Evolutionary conservation across 2,797 vertebrate genomes (phyloP).

Genomic region (Phrynocephalus guinanensis): DNA sequence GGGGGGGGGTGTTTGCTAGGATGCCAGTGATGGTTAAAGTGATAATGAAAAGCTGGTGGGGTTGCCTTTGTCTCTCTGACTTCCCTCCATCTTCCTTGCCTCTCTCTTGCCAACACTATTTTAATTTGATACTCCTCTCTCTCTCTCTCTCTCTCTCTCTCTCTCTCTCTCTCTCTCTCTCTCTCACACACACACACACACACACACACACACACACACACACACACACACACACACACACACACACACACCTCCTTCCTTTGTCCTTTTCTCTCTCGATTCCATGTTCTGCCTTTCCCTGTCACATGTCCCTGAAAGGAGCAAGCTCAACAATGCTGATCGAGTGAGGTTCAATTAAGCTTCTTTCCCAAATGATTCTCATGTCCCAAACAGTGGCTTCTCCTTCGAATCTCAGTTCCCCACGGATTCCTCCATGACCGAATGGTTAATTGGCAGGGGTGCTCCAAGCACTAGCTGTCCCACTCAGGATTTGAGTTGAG

Average conservation of each 20-base stretch:
- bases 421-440: background rate
- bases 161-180: too few species aligned
- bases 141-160: background rate
- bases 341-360: background rate
- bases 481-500: background rate
- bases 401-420: background rate
- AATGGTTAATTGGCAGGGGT: background rate
- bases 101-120: background rate
- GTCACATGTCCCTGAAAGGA: too few species aligned
- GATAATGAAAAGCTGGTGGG: too few species aligned
- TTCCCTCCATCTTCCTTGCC: background rate
- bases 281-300: background rate
- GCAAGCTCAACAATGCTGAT: too few species aligned
- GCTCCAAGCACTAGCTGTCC: conserved; percentile 6
- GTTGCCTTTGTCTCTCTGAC: background rate
- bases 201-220: too few species aligned
- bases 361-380: background rate
- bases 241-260: too few species aligned
- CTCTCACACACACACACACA: too few species aligned
- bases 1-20: background rate
- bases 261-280: background rate
- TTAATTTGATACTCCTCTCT: background rate
- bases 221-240: too few species aligned
- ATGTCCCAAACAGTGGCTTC: background rate
- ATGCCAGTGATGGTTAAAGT: too few species aligned